Percentiles rank a stretch among this genome's conserved stretches.
phyloP scores from a whole-genome alignment of 2,113 vertebrate species.

The Cheilinus undulatus region DNA sequence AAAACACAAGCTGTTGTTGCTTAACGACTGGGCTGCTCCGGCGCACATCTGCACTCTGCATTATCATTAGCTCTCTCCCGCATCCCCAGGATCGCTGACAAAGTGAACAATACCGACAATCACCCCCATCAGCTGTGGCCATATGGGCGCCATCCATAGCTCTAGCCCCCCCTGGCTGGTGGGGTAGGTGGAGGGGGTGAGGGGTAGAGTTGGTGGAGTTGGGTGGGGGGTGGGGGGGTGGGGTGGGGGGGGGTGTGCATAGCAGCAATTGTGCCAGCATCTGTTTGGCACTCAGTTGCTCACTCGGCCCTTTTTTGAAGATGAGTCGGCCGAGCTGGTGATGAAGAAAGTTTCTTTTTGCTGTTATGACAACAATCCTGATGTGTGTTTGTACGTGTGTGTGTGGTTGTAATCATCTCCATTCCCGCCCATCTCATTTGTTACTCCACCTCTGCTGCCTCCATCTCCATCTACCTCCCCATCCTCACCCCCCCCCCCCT shows the following conservation, averaged over 20 bases:
- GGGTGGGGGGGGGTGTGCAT: constrained; percentile 12
- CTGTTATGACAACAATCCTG: constrained; percentile 50
- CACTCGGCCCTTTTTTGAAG: constrained; percentile 70
- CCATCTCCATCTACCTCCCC: constrained; percentile 11
- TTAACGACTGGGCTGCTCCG: constrained; percentile 79
- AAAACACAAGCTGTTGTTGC: constrained; percentile 79
- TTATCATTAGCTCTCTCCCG: constrained; percentile 84
- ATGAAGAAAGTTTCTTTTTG: constrained; percentile 67
- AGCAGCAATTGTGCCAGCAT: constrained; percentile 81
- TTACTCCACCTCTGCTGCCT: constrained; percentile 41
- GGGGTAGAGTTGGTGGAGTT: constrained; percentile 15
- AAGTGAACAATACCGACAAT: constrained; percentile 88
- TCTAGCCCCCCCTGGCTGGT: constrained; percentile 33
- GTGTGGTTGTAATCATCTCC: constrained; percentile 18
- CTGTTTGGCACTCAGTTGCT: constrained; percentile 80
- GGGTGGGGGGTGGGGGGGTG: not conserved
- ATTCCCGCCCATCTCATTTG: constrained; percentile 41
- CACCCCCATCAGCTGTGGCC: constrained; percentile 84
- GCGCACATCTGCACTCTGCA: constrained; percentile 86
- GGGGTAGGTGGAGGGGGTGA: constrained; percentile 43
- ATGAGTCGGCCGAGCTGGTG: constrained; percentile 66
- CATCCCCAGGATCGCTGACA: constrained; percentile 85
- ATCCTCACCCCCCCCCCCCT: constrained; percentile 8
- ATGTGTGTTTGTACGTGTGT: constrained; percentile 1
- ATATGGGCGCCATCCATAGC: constrained; percentile 87